These are phyloP conservation scores for Desoria tigrina DNA, from an alignment of 2,888 invertebrate genomes.

Conservation along the genomic window DNA sequence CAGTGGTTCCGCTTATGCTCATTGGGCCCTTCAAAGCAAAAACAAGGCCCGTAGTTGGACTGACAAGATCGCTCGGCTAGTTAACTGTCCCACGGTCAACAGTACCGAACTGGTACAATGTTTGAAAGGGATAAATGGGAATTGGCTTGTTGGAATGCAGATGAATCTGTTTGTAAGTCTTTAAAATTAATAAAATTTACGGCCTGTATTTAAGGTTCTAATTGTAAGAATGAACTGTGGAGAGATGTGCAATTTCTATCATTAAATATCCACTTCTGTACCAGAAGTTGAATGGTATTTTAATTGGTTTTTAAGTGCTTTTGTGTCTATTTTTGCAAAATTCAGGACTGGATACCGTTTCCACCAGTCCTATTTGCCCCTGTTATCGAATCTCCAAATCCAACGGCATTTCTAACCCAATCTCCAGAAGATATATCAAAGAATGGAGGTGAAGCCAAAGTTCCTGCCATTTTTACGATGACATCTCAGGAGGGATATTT, in stretches of 20 bases:
- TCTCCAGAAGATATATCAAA: conserved; percentile 13
- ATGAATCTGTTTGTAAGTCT: conserved; percentile 36
- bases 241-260: neutral
- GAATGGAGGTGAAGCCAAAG: conserved; percentile 16
- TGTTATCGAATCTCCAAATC: conserved; percentile 13
- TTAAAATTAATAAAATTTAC: conserved; percentile 12
- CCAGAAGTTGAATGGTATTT: no score
- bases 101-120: conserved; percentile 23
- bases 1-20: conserved; percentile 38
- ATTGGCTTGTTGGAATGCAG: conserved; percentile 35
- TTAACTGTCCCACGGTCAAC: conserved; percentile 28
- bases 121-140: conserved; percentile 26
- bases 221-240: neutral
- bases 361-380: conserved; percentile 29
- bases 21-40: conserved; percentile 31
- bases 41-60: conserved; percentile 21
- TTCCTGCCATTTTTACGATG: conserved; percentile 22
- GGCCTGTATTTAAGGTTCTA: no score
- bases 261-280: no score
- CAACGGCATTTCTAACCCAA: conserved; percentile 20
- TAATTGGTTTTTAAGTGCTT: no score
- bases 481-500: conserved; percentile 25
- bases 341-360: conserved; percentile 31
- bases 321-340: no score
- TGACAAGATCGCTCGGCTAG: conserved; percentile 21